Evolutionary conservation across 2,888 invertebrate genomes (phyloP), one percentile per base, ranked within the genome.

Genomic region (Ormia ochracea): DNA sequence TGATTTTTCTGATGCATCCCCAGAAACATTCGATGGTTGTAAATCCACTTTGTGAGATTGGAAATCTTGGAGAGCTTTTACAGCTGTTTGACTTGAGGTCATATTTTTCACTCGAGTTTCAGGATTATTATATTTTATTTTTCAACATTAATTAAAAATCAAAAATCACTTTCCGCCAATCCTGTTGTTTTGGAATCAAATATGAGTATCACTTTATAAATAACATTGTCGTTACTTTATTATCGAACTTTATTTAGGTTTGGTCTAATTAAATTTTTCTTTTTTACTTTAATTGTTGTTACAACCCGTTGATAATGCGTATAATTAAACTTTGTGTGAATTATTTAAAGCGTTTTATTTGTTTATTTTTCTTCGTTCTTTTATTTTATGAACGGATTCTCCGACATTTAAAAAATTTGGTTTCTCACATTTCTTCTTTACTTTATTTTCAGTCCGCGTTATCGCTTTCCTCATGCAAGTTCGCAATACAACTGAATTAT

Each of bases 401-500:
- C 1, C 3, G 17, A 26, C 7, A 19, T 9, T 48, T 72, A 52
- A 17, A 50, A 4, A 14, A 1, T n/a, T 23, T 63, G 4, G 43
- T 17, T 54, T 52, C 36, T 56, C 7, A 21, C 38, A 9, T 28
- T 70, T 9, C 52, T 48, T 31, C 45, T 45, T 19, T n/a, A 33
- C 31, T 70, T 10, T 14, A 21, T 36, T 66, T 58, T 54, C 50
- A 52, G 61, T 50, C 31, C 59, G 48, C 41, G n/a, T 31, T 72
- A 76, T 68, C 72, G 63, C 66, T 52, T 56, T 43, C 63, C 72
- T 48, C 66, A 48, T 41, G 52, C 31, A 76, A 66, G 54, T 50
- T 63, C 56, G 58, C 41, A 72, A 80, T 58, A 59, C 61, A 61
- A 80, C 80, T 80, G 72, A 80, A 80, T 75, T 33, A n/a, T n/a